Evolutionary conservation across 1,140 invertebrate species (phyloP).

Genomic region (Propsilocerus akamusi): DNA sequence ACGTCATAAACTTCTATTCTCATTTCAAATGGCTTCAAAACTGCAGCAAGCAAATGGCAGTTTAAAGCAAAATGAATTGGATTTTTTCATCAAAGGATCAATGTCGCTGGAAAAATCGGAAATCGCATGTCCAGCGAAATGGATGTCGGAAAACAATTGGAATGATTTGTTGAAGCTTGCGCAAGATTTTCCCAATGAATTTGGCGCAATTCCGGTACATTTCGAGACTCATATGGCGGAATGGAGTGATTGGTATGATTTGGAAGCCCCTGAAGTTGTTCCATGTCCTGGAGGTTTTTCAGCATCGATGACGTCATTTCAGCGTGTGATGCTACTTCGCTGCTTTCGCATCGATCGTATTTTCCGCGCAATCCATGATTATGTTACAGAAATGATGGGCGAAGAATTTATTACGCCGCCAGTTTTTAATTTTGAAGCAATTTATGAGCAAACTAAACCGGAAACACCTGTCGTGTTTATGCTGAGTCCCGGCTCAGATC

Average conservation of each 20-base stretch:
- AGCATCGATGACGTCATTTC: slow-evolving; percentile 30
- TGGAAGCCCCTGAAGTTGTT: slow-evolving; percentile 51
- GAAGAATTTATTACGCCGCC: slow-evolving; percentile 71
- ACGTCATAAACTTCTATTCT: slow-evolving; percentile 73
- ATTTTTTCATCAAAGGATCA: slow-evolving; percentile 80
- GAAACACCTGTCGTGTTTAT: slow-evolving; percentile 72
- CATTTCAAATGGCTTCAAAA: slow-evolving; percentile 75
- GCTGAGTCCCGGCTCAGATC: slow-evolving; percentile 72
- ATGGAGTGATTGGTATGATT: slow-evolving; percentile 77
- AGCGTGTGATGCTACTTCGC: slow-evolving; percentile 59
- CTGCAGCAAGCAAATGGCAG: slow-evolving; percentile 45
- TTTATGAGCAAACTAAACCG: slow-evolving; percentile 63
- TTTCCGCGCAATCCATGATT: slow-evolving; percentile 59
- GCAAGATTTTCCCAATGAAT: slow-evolving; percentile 43
- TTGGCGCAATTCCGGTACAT: slow-evolving; percentile 43
- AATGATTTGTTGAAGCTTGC: slow-evolving; percentile 57
- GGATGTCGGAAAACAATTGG: slow-evolving; percentile 58
- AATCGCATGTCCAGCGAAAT: slow-evolving; percentile 40
- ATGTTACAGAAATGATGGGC: slow-evolving; percentile 62
- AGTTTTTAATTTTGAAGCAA: slow-evolving; percentile 58
- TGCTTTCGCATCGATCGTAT: slow-evolving; percentile 76
- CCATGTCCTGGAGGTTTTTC: slow-evolving; percentile 50
- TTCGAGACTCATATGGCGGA: slow-evolving; percentile 32
- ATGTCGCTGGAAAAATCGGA: slow-evolving; percentile 54
- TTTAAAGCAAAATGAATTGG: slow-evolving; percentile 50